Percentiles rank a stretch among this genome's conserved stretches.
Evolutionary conservation across 1,140 invertebrate genomes (phyloP).

Genomic region (Nephotettix cincticeps): DNA sequence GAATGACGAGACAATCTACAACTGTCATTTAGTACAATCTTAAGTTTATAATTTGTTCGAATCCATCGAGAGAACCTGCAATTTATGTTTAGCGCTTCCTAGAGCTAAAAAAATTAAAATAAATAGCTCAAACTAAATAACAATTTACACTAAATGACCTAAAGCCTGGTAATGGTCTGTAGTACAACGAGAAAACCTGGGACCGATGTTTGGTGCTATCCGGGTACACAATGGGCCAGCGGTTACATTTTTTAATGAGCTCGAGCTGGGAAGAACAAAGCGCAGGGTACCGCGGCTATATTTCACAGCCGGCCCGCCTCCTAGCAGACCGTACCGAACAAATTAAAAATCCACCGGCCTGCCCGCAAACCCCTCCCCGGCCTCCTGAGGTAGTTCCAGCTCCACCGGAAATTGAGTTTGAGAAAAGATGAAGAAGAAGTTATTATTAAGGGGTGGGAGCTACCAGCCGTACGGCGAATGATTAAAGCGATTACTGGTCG

Average conservation of each 20-base stretch:
- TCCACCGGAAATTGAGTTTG: conserved; percentile 29
- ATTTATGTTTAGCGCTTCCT: no score
- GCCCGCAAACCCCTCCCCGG: conserved; percentile 24
- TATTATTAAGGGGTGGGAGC: conserved; percentile 28
- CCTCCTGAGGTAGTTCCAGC: conserved; percentile 26
- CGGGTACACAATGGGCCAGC: background rate
- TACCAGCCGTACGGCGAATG: conserved; percentile 25
- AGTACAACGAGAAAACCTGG: no score
- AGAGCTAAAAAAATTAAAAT: no score
- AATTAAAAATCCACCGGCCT: conserved; percentile 26
- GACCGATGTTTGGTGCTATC: no score
- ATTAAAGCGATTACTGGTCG: conserved; percentile 22
- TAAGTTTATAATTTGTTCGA: no score
- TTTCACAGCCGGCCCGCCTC: conserved; percentile 17
- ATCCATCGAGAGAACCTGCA: no score
- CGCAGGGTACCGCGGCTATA: conserved; percentile 8
- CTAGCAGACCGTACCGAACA: conserved; percentile 16
- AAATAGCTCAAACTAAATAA: no score
- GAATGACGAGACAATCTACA: no score
- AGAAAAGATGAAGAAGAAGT: conserved; percentile 26
- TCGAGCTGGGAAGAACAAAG: background rate
- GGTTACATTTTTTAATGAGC: conserved; percentile 26
- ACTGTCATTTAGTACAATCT: no score
- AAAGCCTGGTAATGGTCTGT: no score
- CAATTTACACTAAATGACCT: no score